Evolutionary conservation across 2,113 vertebrate species (phyloP).

Genomic region (Xenopus tropicalis): DNA sequence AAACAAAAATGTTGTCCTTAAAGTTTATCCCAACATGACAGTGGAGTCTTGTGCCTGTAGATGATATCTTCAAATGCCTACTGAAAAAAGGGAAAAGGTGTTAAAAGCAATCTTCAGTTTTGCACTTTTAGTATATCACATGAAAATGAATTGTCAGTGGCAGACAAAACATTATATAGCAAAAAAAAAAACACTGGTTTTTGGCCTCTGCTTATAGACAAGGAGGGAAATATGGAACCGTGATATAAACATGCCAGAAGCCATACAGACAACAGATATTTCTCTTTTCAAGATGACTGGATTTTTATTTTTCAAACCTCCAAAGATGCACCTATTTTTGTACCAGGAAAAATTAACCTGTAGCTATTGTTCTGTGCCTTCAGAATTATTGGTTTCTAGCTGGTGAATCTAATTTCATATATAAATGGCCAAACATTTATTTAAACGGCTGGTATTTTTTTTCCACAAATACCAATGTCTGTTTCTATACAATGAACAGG

Average conservation of each 20-base stretch:
- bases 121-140: conserved; percentile 60
- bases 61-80: conserved; percentile 58
- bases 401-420: conserved; percentile 9
- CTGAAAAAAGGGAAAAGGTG: background rate
- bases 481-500: conserved; percentile 13
- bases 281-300: background rate
- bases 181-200: conserved; percentile 16
- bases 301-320: background rate
- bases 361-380: too few species aligned
- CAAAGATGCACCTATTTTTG: conserved; percentile 33
- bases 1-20: conserved; percentile 93
- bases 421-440: too few species aligned
- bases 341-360: conserved; percentile 14
- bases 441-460: background rate
- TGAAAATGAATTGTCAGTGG: conserved; percentile 32
- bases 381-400: too few species aligned
- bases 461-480: conserved; percentile 5
- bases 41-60: conserved; percentile 93
- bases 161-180: background rate
- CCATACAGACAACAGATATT: background rate
- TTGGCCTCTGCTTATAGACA: conserved; percentile 6
- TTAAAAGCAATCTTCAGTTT: conserved; percentile 27
- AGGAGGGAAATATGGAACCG: background rate
- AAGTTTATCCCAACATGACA: conserved; percentile 97
- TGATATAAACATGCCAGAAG: background rate